Evolutionary conservation across 1,140 invertebrate genomes (phyloP).

Genomic region (Magallana angulata): DNA sequence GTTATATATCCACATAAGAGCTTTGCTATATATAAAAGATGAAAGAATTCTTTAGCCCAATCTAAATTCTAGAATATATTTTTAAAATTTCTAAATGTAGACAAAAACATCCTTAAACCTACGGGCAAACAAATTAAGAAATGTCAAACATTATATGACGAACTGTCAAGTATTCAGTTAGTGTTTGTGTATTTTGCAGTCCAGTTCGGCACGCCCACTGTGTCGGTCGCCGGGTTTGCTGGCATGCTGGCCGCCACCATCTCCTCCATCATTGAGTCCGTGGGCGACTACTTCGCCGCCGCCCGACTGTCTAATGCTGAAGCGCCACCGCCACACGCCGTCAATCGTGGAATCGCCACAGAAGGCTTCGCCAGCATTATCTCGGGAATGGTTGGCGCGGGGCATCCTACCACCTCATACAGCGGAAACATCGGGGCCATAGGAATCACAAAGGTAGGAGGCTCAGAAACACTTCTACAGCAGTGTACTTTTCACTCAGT

Average conservation of each 20-base stretch:
- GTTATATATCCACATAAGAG: too few relatives aligned
- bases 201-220: conserved; percentile 85
- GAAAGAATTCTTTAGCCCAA: too few relatives aligned
- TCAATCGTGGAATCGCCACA: conserved; percentile 85
- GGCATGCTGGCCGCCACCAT: conserved; percentile 92
- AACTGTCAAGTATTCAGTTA: too few relatives aligned
- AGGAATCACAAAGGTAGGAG: conserved; percentile 82
- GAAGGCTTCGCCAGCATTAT: conserved; percentile 91
- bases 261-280: conserved; percentile 91
- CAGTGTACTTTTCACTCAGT: too few relatives aligned
- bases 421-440: conserved; percentile 92
- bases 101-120: too few relatives aligned
- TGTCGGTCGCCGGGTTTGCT: conserved; percentile 86
- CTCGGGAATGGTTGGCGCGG: conserved; percentile 89
- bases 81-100: too few relatives aligned
- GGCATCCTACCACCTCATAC: conserved; percentile 92
- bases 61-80: too few relatives aligned
- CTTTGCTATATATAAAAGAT: too few relatives aligned
- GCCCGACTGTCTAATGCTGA: conserved; percentile 88
- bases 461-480: background rate
- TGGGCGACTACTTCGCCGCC: conserved; percentile 93
- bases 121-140: too few relatives aligned
- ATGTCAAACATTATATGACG: too few relatives aligned
- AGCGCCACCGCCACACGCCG: conserved; percentile 90
- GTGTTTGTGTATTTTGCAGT: conserved; percentile 42